A percentile compares a stretch with the other conserved stretches of the same genome.
Conservation (phyloP, 1,140 invertebrate species). For the Reticulitermes speratus region DNA sequence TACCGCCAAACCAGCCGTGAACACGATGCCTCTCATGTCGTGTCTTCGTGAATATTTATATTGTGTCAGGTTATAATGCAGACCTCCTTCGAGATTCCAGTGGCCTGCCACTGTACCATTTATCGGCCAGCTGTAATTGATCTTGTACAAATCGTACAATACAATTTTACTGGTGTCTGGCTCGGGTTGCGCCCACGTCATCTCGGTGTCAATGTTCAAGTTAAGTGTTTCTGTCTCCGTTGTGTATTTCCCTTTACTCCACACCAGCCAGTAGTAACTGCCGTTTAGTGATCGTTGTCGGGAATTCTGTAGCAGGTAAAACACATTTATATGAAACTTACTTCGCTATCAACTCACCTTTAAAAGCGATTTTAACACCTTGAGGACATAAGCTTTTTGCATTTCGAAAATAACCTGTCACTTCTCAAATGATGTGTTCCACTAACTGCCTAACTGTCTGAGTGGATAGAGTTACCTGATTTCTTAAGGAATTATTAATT, state of each 20-base stretch:
- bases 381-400: too few species aligned
- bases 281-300: background rate
- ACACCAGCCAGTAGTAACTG: constrained; percentile 10
- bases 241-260: background rate
- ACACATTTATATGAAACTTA: too few species aligned
- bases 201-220: constrained; percentile 16
- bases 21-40: background rate
- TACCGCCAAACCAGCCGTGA: constrained; percentile 4
- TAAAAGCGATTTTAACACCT: too few species aligned
- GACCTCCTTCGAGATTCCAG: background rate
- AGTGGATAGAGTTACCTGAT: too few species aligned
- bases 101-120: background rate
- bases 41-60: background rate
- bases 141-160: constrained; percentile 22
- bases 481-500: too few species aligned
- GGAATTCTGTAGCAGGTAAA: background rate
- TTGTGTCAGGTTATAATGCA: background rate
- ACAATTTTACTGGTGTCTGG: background rate
- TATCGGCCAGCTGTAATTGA: constrained; percentile 14
- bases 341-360: too few species aligned
- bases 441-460: too few species aligned
- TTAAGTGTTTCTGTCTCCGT: background rate
- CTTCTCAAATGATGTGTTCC: too few species aligned
- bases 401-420: too few species aligned
- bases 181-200: constrained; percentile 6